phyloP scores from a whole-genome alignment of 2,888 invertebrate genomes.

The Lamellibrachia satsuma region DNA sequence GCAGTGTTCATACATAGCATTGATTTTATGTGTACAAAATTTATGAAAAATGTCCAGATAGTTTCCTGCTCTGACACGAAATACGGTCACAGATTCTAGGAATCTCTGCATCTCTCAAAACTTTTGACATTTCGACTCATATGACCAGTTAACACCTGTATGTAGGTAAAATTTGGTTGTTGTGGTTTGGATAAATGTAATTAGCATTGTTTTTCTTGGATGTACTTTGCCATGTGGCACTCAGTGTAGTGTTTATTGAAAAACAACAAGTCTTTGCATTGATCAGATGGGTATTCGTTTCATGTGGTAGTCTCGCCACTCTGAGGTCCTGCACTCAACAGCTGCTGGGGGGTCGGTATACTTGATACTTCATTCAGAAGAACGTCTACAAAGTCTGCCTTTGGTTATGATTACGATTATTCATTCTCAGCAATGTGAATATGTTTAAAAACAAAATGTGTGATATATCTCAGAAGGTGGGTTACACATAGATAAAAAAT shows the following conservation, averaged over 20 bases:
- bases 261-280: not conserved
- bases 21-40: not conserved
- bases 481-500: no score
- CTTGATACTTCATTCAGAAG: not conserved
- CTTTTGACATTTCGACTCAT: not conserved
- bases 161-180: not conserved
- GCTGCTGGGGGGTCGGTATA: not conserved
- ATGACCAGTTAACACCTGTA: not conserved
- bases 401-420: not conserved
- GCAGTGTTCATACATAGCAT: no score
- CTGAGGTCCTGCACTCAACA: not conserved
- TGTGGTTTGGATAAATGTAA: not conserved
- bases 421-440: no score
- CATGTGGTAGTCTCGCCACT: not conserved
- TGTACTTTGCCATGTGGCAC: not conserved
- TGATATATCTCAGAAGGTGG: no score
- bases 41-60: not conserved
- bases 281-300: slow-evolving; percentile 3
- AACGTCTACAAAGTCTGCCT: not conserved
- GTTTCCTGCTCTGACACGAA: not conserved
- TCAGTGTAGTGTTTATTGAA: not conserved
- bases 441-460: no score
- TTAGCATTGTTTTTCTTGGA: not conserved
- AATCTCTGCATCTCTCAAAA: not conserved
- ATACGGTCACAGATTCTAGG: not conserved